Evolutionary conservation across 2,797 vertebrate species (phyloP), one percentile per base, ranked within the genome.

Genomic region (Squalus acanthias): DNA sequence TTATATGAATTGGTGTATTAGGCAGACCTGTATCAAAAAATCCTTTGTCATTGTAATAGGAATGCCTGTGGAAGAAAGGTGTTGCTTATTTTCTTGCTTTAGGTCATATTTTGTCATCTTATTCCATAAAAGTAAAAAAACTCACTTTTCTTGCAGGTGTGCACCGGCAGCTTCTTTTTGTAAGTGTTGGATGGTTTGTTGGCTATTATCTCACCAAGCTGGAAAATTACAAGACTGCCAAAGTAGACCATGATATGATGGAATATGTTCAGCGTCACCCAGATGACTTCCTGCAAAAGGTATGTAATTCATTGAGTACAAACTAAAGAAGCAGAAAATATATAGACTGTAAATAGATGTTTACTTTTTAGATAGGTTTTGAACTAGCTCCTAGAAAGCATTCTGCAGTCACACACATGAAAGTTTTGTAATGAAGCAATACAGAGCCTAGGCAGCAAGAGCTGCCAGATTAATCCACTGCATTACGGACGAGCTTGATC

Each of bases 181-280:
- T 97, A 26, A 98, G 98, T 0, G 87, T 98, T 96, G 99, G 98
- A 0, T 98, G 98, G 98, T 98, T 99, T 96, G 2, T 98, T 29
- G 99, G 99, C 26, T 99, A 99, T 97, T 98, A 98, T 63, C 0
- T 98, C 0, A 89, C 97, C 0, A 99, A 98, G 96, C 97, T 97
- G 15, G 96, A 98, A 29, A 98, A 98, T 5, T 99, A 99, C 96
- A 0, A 96, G 0, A 96, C 97, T 0, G 99, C 99, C 96, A 97
- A 96, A 92, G 82, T 95, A 93, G 99, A 99, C 97, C 97, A 97
- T 20, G 99, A 99, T 0, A 97, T 99, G 97, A 96, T 97, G 0
- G 98, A 98, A 70, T 99, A 99, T 10, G 4, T 99, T 0, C 97
- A 96, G 96, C 97, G 96, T 0, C 98, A 99, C 96, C 98, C 99